A percentile compares a stretch with the other conserved stretches of the same genome.
phyloP scores from a whole-genome alignment of 2,797 vertebrate genomes.

The Hypotaenidia philippensis region DNA sequence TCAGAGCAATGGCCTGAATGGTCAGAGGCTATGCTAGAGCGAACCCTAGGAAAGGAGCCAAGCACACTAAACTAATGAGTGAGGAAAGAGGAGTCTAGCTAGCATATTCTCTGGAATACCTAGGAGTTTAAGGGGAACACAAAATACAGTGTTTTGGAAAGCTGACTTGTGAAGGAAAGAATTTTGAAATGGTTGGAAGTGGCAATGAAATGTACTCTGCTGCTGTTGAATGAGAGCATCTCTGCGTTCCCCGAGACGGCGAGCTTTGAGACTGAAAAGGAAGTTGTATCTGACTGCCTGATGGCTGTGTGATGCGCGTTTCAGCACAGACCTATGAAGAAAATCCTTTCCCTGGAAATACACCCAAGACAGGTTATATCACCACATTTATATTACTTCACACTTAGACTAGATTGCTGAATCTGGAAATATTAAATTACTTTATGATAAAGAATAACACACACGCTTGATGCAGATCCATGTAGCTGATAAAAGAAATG shows the following conservation, averaged over 20 bases:
- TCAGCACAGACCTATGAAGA: not conserved
- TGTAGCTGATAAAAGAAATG: too few relatives aligned
- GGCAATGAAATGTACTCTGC: not conserved
- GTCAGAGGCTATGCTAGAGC: constrained; percentile 53
- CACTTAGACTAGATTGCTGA: too few relatives aligned
- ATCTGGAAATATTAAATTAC: too few relatives aligned
- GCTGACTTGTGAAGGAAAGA: constrained; percentile 47
- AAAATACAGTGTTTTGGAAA: constrained; percentile 30
- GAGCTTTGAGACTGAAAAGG: not conserved
- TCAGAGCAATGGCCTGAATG: constrained; percentile 44
- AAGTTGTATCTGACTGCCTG: not conserved
- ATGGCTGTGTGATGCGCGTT: not conserved
- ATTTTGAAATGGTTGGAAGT: constrained; percentile 27
- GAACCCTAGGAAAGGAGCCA: constrained; percentile 64
- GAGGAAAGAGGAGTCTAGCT: constrained; percentile 20
- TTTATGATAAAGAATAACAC: too few relatives aligned
- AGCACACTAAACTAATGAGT: constrained; percentile 43
- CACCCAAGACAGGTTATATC: too few relatives aligned
- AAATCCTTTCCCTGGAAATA: too few relatives aligned
- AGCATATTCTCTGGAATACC: not conserved
- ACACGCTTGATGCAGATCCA: too few relatives aligned
- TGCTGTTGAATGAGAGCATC: constrained; percentile 28
- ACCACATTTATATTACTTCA: too few relatives aligned
- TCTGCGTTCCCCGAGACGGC: not conserved
- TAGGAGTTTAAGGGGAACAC: constrained; percentile 15